Base-by-base conservation (phyloP, 92 coral and sea anemone species). In the Porites lobata region DNA sequence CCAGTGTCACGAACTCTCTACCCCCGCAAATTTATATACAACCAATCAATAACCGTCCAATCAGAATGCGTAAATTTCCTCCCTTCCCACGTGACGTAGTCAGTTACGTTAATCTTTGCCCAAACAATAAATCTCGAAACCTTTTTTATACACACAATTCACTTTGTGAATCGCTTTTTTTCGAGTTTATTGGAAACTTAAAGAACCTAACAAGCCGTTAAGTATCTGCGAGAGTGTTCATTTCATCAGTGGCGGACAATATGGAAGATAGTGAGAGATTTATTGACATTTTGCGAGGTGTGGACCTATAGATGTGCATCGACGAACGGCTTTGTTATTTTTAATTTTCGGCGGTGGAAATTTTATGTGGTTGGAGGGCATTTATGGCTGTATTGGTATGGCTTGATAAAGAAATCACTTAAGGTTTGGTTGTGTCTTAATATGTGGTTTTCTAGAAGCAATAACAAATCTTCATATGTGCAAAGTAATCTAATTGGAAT, bases 21-120 rank as follows among this genome's bases (percentile, higher is more conserved):
- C 79, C 77, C 66, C 53, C 76, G 69, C 78, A 71, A 82, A 63
- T 78, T 78, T 74, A 43, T 74, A 74, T 80, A 73, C 71, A 84
- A 74, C 81, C 74, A 73, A 61, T 63, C 70, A 62, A 14, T 6
- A 14, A 73, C 57, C 1, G 11, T 7, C 87, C 79, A 84, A 84
- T 84, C 50, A 73, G 18, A 84, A 84, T 1, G 32, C 64, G 63
- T 13, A 10, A 53, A 51, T 56, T 56, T 8, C 15, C 32, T 8
- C 62, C 43, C 43, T 57, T 50, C 8, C 19, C 87, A 84, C 71
- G 87, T 84, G 87, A 22, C n/a, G 59, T 47, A 17, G 80, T 73
- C 87, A 64, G 89, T 85, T 85, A 76, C 83, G 83, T 76, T 85
- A 77, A 24, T 22, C 76, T 69, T 26, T 71, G 50, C 76, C 58